These are phyloP conservation scores for Xylota segnis DNA, from an alignment of 2,888 invertebrate genomes.

Conservation along the genomic window DNA sequence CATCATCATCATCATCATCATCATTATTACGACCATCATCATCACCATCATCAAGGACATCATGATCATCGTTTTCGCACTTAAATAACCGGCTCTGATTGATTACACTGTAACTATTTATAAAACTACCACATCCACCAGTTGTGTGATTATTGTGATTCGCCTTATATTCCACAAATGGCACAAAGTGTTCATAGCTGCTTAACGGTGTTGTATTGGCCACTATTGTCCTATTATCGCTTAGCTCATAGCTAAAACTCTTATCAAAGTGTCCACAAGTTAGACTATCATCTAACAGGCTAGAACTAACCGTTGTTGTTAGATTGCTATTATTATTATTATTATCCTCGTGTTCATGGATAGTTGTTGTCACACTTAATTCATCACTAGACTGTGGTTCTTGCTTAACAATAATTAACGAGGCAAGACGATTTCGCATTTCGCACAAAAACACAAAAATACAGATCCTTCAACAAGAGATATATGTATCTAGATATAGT, in stretches of 20 bases:
- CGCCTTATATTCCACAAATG: slow-evolving; percentile 59
- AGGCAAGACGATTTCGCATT: slow-evolving; percentile 85
- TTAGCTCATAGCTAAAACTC: slow-evolving; percentile 49
- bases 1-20: slow-evolving; percentile 26
- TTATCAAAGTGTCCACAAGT: slow-evolving; percentile 65
- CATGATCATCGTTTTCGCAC: slow-evolving; percentile 68
- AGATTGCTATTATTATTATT: slow-evolving; percentile 51
- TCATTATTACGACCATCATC: slow-evolving; percentile 7
- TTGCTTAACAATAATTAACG: slow-evolving; percentile 84
- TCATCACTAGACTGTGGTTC: slow-evolving; percentile 80
- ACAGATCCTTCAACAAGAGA: slow-evolving; percentile 34
- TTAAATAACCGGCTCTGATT: slow-evolving; percentile 69
- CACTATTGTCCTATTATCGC: slow-evolving; percentile 31
- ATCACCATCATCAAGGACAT: slow-evolving; percentile 39
- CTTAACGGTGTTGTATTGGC: slow-evolving; percentile 34
- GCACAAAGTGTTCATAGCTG: slow-evolving; percentile 63
- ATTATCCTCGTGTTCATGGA: slow-evolving; percentile 62
- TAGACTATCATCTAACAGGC: slow-evolving; percentile 50
- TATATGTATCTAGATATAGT: not conserved
- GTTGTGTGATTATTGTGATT: not conserved
- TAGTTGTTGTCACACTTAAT: slow-evolving; percentile 57
- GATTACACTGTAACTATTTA: slow-evolving; percentile 62
- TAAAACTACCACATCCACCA: slow-evolving; percentile 59
- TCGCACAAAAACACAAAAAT: slow-evolving; percentile 57
- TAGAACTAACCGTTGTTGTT: slow-evolving; percentile 53